Percentiles rank a stretch among this genome's conserved stretches.
These are phyloP conservation scores for Takifugu flavidus DNA, from an alignment of 2,113 vertebrate species.

Conservation along the genomic window DNA sequence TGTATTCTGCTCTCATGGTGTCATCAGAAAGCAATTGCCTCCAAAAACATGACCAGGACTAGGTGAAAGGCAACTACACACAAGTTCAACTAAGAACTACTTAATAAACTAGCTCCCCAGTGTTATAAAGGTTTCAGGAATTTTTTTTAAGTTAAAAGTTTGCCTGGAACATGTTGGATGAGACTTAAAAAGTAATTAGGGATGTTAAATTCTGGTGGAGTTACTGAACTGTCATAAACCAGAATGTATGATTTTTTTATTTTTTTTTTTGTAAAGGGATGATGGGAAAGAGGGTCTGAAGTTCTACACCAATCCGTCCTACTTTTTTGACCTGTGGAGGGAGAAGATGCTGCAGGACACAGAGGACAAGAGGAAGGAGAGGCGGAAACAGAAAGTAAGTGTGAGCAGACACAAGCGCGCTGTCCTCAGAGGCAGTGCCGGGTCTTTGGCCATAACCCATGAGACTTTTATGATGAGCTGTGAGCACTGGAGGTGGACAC, in stretches of 20 bases:
- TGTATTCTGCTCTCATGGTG: constrained; percentile 16
- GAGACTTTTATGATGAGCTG: no score
- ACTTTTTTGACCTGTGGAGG: constrained; percentile 98
- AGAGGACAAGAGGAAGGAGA: constrained; percentile 97
- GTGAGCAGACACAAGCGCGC: constrained; percentile 1
- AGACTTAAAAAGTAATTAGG: no score
- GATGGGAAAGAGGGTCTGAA: constrained; percentile 97
- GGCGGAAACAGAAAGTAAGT: constrained; percentile 95
- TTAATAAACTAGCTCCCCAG: not conserved
- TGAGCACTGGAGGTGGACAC: no score
- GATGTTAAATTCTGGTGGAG: no score
- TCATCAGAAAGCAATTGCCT: constrained; percentile 47
- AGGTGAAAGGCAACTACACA: not conserved
- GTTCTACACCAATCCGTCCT: constrained; percentile 98
- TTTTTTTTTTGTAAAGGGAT: constrained; percentile 77
- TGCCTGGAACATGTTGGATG: no score
- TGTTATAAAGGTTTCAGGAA: not conserved
- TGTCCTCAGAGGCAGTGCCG: not conserved
- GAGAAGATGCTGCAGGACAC: constrained; percentile 99
- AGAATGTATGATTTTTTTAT: not conserved
- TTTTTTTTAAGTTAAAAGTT: no score
- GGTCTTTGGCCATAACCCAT: not conserved
- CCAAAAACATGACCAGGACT: constrained; percentile 9
- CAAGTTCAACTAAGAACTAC: constrained; percentile 2
- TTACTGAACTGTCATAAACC: not conserved